Percentiles rank a stretch among this genome's conserved stretches.
Evolutionary conservation across 1,140 invertebrate species (phyloP).

Genomic region (Pteromalus puparum): DNA sequence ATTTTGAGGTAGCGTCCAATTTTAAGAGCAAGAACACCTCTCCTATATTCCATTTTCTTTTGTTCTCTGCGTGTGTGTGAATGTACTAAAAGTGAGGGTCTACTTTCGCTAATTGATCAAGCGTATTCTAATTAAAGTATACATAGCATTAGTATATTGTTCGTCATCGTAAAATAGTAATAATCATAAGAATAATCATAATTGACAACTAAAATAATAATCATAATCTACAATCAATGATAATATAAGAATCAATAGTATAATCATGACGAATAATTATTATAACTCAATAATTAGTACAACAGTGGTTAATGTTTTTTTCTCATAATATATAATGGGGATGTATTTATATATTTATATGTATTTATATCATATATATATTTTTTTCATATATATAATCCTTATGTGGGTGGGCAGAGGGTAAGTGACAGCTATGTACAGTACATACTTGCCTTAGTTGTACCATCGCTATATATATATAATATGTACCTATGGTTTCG

Average conservation of each 20-base stretch:
- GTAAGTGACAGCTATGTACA: conserved; percentile 74
- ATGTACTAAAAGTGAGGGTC: conserved; percentile 71
- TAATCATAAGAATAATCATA: conserved; percentile 59
- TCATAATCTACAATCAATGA: conserved; percentile 56
- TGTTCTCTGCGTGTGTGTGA: conserved; percentile 56
- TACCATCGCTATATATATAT: conserved; percentile 68
- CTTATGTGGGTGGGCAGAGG: conserved; percentile 64
- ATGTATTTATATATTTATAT: conserved; percentile 58
- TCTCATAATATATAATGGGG: conserved; percentile 39
- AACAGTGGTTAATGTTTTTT: conserved; percentile 71
- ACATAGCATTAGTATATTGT: conserved; percentile 64
- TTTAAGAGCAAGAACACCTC: conserved; percentile 63
- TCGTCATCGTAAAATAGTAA: conserved; percentile 61
- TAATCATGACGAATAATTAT: conserved; percentile 56
- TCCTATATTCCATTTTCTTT: conserved; percentile 41
- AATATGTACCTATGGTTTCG: conserved; percentile 68
- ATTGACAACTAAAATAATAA: conserved; percentile 58
- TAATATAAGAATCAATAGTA: conserved; percentile 53
- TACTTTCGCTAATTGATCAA: conserved; percentile 69
- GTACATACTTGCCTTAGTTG: conserved; percentile 74
- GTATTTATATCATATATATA: conserved; percentile 57
- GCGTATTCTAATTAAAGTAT: conserved; percentile 70
- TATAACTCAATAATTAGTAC: conserved; percentile 69
- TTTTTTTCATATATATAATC: conserved; percentile 60
- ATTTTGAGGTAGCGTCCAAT: conserved; percentile 74